A percentile compares a stretch with the other conserved stretches of the same genome.
These are phyloP conservation scores for Chrosomus eos DNA, from an alignment of 2,797 vertebrate species.

Conservation along the genomic window DNA sequence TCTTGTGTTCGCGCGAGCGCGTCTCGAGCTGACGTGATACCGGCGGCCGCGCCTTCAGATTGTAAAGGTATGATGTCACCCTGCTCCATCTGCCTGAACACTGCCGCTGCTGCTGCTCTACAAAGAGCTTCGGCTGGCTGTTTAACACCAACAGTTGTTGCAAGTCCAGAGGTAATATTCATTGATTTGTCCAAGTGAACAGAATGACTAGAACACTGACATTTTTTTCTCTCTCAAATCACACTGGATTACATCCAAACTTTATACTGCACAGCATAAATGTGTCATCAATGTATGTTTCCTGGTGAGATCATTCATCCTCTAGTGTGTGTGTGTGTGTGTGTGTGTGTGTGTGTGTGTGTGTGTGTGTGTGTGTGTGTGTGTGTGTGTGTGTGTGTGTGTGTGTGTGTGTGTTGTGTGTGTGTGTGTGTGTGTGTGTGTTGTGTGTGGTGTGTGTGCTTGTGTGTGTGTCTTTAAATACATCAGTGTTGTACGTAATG, in stretches of 20 bases:
- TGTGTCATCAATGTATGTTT: not conserved
- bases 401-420: not conserved
- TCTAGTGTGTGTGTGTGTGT: slow-evolving; percentile 22
- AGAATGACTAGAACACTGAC: not conserved
- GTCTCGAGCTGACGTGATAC: slow-evolving; percentile 75
- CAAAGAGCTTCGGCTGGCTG: not conserved
- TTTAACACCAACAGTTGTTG: not conserved
- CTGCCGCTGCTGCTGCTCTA: slow-evolving; percentile 34
- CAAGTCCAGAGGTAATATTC: not conserved
- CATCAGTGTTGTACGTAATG: slow-evolving; percentile 14
- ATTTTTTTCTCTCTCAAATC: not conserved
- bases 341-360: slow-evolving; percentile 20
- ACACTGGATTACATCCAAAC: not conserved
- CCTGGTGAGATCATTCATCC: slow-evolving; percentile 3
- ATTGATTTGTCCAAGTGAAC: not conserved
- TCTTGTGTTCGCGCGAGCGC: slow-evolving; percentile 51
- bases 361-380: slow-evolving; percentile 21
- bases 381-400: slow-evolving; percentile 3
- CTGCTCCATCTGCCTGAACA: slow-evolving; percentile 34
- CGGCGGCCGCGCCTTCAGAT: slow-evolving; percentile 78
- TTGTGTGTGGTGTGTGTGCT: too few relatives aligned
- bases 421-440: not conserved
- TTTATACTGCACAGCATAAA: not conserved
- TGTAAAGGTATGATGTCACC: slow-evolving; percentile 80
- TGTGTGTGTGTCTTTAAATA: slow-evolving; percentile 25